A percentile compares a stretch with the other conserved stretches of the same genome.
phyloP scores from a whole-genome alignment of 1,140 invertebrate genomes.

The Oedothorax gibbosus region DNA sequence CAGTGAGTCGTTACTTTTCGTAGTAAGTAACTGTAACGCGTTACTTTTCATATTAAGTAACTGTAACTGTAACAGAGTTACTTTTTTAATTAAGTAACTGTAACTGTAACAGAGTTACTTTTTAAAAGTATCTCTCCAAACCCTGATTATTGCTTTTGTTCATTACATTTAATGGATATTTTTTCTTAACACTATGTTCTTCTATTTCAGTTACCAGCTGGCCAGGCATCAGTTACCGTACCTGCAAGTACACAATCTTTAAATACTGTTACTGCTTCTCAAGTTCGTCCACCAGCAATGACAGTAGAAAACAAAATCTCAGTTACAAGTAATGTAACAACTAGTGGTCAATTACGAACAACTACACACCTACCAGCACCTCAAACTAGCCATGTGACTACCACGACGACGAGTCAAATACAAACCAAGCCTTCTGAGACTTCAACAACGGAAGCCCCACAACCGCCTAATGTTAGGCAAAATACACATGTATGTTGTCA shows the following conservation, averaged over 20 bases:
- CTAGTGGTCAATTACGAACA: slow-evolving; percentile 21
- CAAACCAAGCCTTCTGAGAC: slow-evolving; percentile 33
- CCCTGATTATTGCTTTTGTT: neutral
- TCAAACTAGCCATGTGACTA: slow-evolving; percentile 54
- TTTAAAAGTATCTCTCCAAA: too few relatives aligned
- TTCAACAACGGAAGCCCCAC: slow-evolving; percentile 20
- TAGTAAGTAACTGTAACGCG: too few relatives aligned
- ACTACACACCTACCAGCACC: slow-evolving; percentile 16
- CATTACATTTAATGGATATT: too few relatives aligned
- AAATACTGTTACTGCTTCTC: slow-evolving; percentile 33
- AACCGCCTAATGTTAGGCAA: slow-evolving; percentile 20
- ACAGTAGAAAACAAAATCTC: slow-evolving; percentile 24
- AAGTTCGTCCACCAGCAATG: slow-evolving; percentile 21
- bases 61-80: too few relatives aligned
- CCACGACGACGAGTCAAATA: slow-evolving; percentile 40
- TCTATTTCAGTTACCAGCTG: slow-evolving; percentile 32
- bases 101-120: too few relatives aligned
- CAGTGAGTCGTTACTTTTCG: too few relatives aligned
- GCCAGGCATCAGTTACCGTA: slow-evolving; percentile 7
- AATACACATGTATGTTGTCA: too few relatives aligned
- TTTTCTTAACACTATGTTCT: neutral
- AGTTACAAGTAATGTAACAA: slow-evolving; percentile 6
- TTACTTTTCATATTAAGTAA: too few relatives aligned
- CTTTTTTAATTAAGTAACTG: too few relatives aligned
- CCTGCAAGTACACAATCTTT: slow-evolving; percentile 12